These are phyloP conservation scores for Ceryle rudis DNA, from an alignment of 2,797 vertebrate species.

Conservation along the genomic window DNA sequence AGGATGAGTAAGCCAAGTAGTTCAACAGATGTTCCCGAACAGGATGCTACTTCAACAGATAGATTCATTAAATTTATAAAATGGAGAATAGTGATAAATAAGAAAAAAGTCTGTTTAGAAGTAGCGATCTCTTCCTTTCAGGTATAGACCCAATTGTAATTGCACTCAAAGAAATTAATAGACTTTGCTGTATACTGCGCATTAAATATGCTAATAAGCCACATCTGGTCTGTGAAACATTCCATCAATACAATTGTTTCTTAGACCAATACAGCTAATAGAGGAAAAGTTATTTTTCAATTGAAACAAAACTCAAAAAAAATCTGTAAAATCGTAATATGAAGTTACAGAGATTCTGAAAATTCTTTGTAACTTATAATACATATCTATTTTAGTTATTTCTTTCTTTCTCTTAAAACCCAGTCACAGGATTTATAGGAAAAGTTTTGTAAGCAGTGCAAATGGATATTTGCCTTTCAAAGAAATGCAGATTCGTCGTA, in stretches of 20 bases:
- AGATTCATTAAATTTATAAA: not conserved
- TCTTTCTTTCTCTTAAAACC: not conserved
- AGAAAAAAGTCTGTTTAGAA: not conserved
- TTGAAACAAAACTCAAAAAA: not conserved
- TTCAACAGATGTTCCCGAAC: not conserved
- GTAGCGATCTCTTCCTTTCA: not conserved
- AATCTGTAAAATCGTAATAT: not conserved
- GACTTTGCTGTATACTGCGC: not conserved
- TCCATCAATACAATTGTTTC: not conserved
- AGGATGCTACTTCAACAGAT: not conserved
- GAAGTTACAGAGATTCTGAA: not conserved
- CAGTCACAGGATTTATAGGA: not conserved
- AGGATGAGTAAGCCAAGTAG: not conserved
- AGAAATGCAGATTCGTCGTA: not conserved
- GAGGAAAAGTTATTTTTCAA: not conserved
- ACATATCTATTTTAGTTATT: too few relatives aligned
- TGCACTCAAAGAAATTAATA: not conserved
- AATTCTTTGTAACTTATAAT: not conserved
- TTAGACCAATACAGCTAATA: not conserved
- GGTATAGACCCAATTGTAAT: not conserved
- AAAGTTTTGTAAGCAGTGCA: not conserved
- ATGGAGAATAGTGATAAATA: not conserved
- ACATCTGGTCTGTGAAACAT: not conserved
- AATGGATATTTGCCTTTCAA: not conserved
- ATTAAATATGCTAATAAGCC: not conserved